Percentiles rank a stretch among this genome's conserved stretches.
Evolutionary conservation across 2,888 invertebrate species (phyloP).

Genomic region (Limnephilus auricula): DNA sequence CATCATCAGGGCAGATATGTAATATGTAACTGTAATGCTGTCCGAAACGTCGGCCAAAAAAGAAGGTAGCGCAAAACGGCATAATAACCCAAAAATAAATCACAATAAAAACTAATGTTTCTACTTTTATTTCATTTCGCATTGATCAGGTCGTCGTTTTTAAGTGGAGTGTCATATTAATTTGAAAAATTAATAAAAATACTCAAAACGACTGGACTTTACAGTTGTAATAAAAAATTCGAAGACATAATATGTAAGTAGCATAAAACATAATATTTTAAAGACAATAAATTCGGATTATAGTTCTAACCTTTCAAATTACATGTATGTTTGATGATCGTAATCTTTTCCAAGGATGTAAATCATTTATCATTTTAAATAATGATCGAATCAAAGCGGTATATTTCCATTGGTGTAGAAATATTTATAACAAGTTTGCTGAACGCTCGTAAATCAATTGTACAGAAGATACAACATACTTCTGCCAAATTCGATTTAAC

Average conservation of each 20-base stretch:
- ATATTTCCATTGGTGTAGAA: background rate
- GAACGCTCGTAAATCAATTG: background rate
- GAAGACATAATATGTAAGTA: background rate
- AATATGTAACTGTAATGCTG: no score
- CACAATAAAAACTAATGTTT: no score
- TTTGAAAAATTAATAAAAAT: no score
- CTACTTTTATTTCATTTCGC: no score
- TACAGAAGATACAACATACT: background rate
- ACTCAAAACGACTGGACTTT: no score
- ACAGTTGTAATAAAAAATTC: background rate
- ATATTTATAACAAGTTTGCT: background rate
- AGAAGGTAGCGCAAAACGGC: no score
- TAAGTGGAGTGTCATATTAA: no score
- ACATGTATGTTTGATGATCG: background rate
- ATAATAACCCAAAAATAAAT: no score
- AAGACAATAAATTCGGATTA: background rate
- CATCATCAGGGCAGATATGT: no score
- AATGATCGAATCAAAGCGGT: background rate
- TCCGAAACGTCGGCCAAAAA: no score
- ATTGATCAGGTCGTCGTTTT: no score
- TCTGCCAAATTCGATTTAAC: background rate
- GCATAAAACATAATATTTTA: background rate
- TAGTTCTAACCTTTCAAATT: background rate
- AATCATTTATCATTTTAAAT: background rate
- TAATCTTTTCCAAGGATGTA: background rate